These are phyloP conservation scores for Caenorhabditis sp. DNA, from an alignment of 2,888 invertebrate species.

Conservation along the genomic window DNA sequence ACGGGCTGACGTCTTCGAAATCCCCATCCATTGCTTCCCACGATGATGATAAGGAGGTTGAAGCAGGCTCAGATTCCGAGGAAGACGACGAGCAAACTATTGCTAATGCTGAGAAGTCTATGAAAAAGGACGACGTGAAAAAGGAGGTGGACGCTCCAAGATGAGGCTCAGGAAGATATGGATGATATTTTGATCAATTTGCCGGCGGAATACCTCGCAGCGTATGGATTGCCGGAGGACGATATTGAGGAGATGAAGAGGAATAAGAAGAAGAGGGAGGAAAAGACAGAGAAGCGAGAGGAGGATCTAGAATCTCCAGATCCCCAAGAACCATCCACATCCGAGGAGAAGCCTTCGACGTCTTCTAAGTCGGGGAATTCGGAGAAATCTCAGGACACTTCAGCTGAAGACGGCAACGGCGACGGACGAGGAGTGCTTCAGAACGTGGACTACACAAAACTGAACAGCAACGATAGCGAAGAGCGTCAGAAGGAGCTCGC, in stretches of 20 bases:
- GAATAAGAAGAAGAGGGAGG: constrained; percentile 50
- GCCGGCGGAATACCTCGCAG: constrained; percentile 77
- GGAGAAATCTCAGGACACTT: constrained; percentile 23
- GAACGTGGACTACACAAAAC: constrained; percentile 76
- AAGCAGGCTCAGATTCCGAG: constrained; percentile 61
- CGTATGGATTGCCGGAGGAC: constrained; percentile 52
- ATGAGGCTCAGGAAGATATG: constrained; percentile 92
- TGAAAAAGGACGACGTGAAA: constrained; percentile 86
- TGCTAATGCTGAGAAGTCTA: constrained; percentile 69
- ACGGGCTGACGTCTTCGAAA: constrained; percentile 74
- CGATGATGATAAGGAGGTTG: constrained; percentile 55
- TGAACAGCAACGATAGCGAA: constrained; percentile 75
- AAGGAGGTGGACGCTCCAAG: constrained; percentile 91
- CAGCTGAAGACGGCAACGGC: constrained; percentile 84
- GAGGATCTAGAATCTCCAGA: not conserved
- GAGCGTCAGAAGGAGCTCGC: constrained; percentile 79
- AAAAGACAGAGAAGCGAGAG: constrained; percentile 48
- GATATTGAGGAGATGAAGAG: constrained; percentile 53
- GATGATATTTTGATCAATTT: constrained; percentile 87
- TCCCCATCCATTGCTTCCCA: constrained; percentile 67
- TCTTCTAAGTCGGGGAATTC: not conserved
- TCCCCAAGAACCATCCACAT: not conserved
- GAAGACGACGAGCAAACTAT: constrained; percentile 76
- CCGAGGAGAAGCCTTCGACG: not conserved
- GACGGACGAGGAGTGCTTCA: constrained; percentile 82